Percentiles rank a stretch among this genome's conserved stretches.
Conservation (phyloP, 2,888 invertebrate genomes). For the Linyphia triangularis region DNA sequence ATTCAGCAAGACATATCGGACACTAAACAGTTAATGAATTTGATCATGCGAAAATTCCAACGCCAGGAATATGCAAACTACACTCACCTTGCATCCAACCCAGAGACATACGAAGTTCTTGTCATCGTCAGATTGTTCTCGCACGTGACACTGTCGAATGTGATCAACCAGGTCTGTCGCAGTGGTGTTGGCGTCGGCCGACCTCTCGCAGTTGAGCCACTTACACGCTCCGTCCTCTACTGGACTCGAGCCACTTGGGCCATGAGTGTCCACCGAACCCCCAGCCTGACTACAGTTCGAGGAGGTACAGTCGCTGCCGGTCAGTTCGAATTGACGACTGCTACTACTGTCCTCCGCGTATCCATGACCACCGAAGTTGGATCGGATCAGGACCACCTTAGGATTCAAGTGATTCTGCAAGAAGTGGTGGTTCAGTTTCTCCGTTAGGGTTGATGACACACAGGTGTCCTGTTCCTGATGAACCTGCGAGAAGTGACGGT, state of each 20-base stretch:
- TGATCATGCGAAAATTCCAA: not conserved
- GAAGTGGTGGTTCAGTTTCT: constrained; percentile 32
- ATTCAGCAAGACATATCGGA: not conserved
- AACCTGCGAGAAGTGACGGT: not conserved
- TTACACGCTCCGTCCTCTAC: constrained; percentile 77
- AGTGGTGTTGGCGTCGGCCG: constrained; percentile 76
- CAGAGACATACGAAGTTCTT: constrained; percentile 94
- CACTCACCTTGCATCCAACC: constrained; percentile 88
- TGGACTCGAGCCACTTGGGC: not conserved
- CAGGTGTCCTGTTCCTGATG: not conserved
- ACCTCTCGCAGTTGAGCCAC: constrained; percentile 79
- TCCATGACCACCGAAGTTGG: constrained; percentile 28
- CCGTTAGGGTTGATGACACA: not conserved
- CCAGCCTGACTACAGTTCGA: constrained; percentile 55
- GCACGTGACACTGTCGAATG: constrained; percentile 79
- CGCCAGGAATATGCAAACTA: not conserved
- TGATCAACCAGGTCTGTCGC: constrained; percentile 76
- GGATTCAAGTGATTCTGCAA: constrained; percentile 45
- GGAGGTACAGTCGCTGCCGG: constrained; percentile 55
- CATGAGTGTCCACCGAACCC: not conserved
- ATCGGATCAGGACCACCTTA: constrained; percentile 58
- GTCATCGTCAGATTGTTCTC: constrained; percentile 84
- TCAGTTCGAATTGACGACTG: constrained; percentile 43
- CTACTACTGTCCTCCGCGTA: constrained; percentile 37
- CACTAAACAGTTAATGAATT: not conserved